These are phyloP conservation scores for Empidonax traillii DNA, from an alignment of 2,113 vertebrate genomes.

Conservation along the genomic window DNA sequence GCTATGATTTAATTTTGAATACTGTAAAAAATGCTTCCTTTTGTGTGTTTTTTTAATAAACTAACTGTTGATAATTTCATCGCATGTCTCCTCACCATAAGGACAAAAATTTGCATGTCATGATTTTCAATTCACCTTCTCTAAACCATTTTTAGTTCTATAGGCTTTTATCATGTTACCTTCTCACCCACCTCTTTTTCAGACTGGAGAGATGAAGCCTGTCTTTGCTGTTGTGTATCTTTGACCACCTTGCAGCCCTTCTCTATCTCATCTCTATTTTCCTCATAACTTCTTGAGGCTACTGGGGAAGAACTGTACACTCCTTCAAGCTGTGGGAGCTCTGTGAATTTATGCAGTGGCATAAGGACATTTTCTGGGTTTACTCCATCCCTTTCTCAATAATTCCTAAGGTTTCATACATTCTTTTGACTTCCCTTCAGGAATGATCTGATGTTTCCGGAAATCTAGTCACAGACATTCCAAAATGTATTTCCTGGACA, in stretches of 20 bases:
- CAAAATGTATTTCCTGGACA: slow-evolving; percentile 1
- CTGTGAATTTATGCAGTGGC: background rate
- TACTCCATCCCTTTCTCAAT: background rate
- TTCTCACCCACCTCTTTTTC: background rate
- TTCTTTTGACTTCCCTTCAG: background rate
- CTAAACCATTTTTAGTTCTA: background rate
- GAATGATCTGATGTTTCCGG: background rate
- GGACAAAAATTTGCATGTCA: background rate
- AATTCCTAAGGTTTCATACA: background rate
- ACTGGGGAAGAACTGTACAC: background rate
- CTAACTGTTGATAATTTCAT: background rate
- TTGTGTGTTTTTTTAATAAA: background rate
- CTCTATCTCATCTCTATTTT: background rate
- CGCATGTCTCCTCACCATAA: background rate
- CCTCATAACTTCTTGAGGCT: background rate
- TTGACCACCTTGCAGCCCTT: background rate
- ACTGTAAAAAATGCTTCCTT: background rate
- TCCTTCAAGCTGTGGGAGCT: background rate
- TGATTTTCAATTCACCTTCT: background rate
- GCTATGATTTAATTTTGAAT: background rate
- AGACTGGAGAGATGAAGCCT: background rate
- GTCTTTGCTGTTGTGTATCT: background rate
- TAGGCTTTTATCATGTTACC: background rate
- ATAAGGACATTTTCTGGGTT: background rate
- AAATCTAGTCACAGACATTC: background rate